Percentiles rank a stretch among this genome's conserved stretches.
phyloP scores from a whole-genome alignment of 2,113 vertebrate species.

The Trachemys scripta region DNA sequence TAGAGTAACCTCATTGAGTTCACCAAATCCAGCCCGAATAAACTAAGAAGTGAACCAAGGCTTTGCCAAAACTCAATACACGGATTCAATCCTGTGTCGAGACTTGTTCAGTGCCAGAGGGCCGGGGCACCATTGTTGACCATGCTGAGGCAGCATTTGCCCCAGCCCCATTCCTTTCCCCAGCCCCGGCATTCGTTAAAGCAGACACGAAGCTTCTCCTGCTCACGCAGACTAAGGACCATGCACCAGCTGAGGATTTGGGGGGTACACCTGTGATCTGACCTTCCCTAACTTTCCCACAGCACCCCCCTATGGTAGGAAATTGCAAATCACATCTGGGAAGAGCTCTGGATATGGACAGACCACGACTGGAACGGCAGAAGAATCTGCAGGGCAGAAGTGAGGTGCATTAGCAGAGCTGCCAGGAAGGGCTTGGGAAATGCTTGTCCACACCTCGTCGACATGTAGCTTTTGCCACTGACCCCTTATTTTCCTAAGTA shows the following conservation, averaged over 20 bases:
- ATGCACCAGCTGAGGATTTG: no score
- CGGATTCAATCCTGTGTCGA: neutral
- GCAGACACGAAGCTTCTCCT: neutral
- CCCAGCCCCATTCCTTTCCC: neutral
- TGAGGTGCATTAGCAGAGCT: neutral
- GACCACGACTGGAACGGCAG: neutral
- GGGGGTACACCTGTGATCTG: neutral
- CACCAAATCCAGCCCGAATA: neutral
- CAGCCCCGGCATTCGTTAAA: neutral
- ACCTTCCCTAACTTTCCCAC: neutral
- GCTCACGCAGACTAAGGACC: neutral
- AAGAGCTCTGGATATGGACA: neutral
- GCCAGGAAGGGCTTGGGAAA: neutral
- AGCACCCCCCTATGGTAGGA: neutral
- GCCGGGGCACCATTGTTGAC: neutral
- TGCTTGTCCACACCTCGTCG: neutral
- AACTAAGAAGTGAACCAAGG: neutral
- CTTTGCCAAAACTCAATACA: neutral
- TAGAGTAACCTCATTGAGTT: no score
- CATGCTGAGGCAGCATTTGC: neutral
- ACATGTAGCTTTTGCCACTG: neutral
- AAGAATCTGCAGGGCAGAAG: neutral
- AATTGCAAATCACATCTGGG: neutral
- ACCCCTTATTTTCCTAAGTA: no score
- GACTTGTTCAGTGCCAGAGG: neutral